Conservation (phyloP, 1,140 invertebrate genomes). For the Drosophila tropicalis region DNA sequence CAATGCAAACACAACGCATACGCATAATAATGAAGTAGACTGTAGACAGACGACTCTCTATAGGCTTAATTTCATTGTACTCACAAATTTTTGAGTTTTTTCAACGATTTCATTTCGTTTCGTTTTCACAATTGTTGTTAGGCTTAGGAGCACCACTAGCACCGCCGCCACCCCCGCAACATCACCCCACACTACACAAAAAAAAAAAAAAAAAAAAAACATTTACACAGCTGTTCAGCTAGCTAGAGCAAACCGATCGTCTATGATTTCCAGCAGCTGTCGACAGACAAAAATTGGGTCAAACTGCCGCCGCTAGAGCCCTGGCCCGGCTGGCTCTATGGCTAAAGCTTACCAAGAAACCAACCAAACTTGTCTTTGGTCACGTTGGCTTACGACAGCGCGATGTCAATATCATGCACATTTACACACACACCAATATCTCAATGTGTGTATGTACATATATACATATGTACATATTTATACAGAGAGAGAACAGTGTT, state of each 20-base stretch:
- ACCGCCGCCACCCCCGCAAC: neutral
- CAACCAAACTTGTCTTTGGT: conserved; percentile 73
- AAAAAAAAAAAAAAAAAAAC: conserved; percentile 37
- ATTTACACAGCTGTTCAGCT: conserved; percentile 68
- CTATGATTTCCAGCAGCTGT: conserved; percentile 53
- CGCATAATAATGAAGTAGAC: conserved; percentile 53
- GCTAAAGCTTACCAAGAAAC: conserved; percentile 38
- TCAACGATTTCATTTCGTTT: conserved; percentile 37
- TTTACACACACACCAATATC: neutral
- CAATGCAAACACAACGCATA: conserved; percentile 49
- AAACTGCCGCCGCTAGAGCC: conserved; percentile 57
- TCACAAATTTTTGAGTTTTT: conserved; percentile 31
- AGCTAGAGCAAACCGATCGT: conserved; percentile 14
- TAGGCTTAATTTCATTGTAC: conserved; percentile 62
- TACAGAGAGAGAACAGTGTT: neutral
- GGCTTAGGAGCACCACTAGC: neutral
- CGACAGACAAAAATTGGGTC: conserved; percentile 64
- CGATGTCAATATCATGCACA: conserved; percentile 46
- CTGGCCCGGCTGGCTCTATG: conserved; percentile 20
- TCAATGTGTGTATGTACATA: neutral
- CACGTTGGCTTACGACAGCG: conserved; percentile 64
- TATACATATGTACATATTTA: no score
- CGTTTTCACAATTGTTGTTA: conserved; percentile 50
- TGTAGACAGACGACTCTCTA: conserved; percentile 18
- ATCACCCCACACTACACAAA: conserved; percentile 31